Conservation (phyloP, 2,113 vertebrate genomes). For the Nesospiza acunhae region DNA sequence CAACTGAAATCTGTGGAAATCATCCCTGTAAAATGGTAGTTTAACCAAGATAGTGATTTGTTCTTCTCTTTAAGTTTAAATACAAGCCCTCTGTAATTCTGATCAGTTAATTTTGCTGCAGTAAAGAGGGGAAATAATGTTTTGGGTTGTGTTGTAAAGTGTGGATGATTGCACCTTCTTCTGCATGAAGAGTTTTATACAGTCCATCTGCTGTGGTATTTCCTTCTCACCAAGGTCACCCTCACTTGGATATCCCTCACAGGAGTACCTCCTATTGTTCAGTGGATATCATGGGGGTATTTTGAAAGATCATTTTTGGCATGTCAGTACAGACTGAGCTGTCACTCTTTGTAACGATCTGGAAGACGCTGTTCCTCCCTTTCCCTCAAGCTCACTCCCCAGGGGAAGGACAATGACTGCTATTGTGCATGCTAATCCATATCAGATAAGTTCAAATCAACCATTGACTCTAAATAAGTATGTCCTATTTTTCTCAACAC, state of each 20-base stretch:
- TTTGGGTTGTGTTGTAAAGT: neutral
- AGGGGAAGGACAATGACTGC: neutral
- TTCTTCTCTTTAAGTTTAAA: neutral
- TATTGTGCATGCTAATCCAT: neutral
- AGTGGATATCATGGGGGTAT: fast-evolving
- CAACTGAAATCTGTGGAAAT: neutral
- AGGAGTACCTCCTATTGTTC: neutral
- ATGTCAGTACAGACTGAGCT: neutral
- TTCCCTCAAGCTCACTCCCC: neutral
- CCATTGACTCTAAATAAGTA: neutral
- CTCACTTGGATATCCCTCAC: neutral
- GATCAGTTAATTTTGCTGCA: neutral
- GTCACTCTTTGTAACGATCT: neutral
- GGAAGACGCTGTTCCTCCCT: neutral
- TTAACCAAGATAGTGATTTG: neutral
- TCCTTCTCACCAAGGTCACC: neutral
- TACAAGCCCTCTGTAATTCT: neutral
- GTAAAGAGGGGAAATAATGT: neutral
- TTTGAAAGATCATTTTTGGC: neutral
- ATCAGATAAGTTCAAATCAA: neutral
- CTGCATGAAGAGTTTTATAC: neutral
- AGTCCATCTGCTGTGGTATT: neutral
- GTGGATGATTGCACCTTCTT: neutral
- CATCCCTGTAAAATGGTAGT: neutral
- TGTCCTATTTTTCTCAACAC: neutral